Evolutionary conservation across 2,113 vertebrate genomes (phyloP).

Genomic region (Tragelaphus strepsiceros): DNA sequence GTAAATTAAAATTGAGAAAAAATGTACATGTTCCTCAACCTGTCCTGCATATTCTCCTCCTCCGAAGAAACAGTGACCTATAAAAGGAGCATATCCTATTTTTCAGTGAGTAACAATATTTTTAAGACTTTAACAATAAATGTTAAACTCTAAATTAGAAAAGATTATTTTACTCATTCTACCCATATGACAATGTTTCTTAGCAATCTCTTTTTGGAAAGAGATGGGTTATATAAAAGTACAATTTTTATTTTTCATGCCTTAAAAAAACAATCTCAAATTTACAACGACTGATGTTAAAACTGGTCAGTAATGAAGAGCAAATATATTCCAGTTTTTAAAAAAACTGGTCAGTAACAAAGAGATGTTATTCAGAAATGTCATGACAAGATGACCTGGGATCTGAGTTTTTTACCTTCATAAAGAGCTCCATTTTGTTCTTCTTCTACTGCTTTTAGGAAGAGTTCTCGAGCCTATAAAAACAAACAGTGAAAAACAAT

Average conservation of each 20-base stretch:
- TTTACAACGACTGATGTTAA: neutral
- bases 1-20: neutral
- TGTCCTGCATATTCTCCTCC: neutral
- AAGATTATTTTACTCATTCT: neutral
- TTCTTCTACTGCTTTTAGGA: conserved; percentile 95
- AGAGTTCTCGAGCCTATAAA: conserved; percentile 93
- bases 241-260: neutral
- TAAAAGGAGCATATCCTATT: neutral
- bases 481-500: conserved; percentile 58
- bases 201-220: neutral
- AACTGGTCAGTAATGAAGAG: neutral
- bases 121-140: conserved; percentile 4
- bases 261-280: neutral
- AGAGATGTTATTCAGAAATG: neutral
- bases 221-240: neutral
- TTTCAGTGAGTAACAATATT: neutral
- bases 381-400: neutral
- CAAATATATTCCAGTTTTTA: neutral
- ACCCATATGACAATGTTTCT: neutral
- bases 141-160: conserved; percentile 7
- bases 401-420: conserved; percentile 84
- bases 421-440: conserved; percentile 97
- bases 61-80: neutral
- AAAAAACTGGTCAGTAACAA: neutral
- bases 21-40: neutral